These are phyloP conservation scores for Sebastes matsubarae DNA, from an alignment of 2,797 vertebrate species.

Conservation along the genomic window DNA sequence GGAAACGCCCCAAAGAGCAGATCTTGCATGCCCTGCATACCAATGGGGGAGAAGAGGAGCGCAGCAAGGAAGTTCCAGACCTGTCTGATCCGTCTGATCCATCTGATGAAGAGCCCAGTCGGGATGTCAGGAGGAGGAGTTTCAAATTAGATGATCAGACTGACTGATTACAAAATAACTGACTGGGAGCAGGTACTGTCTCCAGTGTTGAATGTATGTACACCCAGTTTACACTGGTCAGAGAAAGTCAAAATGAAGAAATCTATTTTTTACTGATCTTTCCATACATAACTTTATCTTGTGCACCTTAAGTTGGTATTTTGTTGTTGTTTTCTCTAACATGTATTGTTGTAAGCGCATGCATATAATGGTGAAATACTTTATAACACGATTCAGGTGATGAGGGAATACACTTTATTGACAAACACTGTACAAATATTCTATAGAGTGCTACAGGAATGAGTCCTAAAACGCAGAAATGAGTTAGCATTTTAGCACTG, in stretches of 20 bases:
- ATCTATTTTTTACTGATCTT: neutral
- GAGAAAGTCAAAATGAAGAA: neutral
- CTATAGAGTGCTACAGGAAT: no score
- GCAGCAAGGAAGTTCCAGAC: conserved; percentile 59
- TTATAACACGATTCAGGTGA: neutral
- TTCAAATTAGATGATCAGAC: conserved; percentile 83
- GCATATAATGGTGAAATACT: conserved; percentile 1
- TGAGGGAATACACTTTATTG: neutral
- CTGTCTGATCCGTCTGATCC: conserved; percentile 72
- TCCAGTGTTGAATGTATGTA: conserved; percentile 26
- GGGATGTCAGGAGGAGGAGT: conserved; percentile 85
- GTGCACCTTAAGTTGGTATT: conserved; percentile 7
- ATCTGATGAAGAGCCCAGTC: conserved; percentile 72
- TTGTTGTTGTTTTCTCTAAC: neutral
- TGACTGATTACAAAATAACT: conserved; percentile 72
- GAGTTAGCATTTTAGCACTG: neutral
- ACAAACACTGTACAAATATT: conserved; percentile 2
- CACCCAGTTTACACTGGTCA: conserved; percentile 7
- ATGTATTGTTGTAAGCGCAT: neutral
- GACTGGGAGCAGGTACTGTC: conserved; percentile 23
- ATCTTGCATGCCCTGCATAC: conserved; percentile 58
- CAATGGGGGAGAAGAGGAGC: conserved; percentile 61
- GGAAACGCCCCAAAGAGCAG: conserved; percentile 92
- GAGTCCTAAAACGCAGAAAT: no score
- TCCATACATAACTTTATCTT: neutral